phyloP scores from a whole-genome alignment of 2,797 vertebrate species.

The Hephaestus fuliginosus region DNA sequence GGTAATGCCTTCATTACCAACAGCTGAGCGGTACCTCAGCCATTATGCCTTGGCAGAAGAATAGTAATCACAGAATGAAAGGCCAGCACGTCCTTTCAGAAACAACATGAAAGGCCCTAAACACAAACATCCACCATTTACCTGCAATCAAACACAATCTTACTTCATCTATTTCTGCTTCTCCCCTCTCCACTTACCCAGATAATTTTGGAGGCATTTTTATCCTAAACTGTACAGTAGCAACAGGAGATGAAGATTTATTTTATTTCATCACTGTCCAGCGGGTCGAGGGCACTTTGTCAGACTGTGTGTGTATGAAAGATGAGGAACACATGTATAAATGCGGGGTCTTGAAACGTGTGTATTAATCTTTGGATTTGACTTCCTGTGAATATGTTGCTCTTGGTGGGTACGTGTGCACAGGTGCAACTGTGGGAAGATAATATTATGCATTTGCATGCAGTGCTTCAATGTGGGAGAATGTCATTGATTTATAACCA shows the following conservation, averaged over 20 bases:
- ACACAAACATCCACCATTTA: slow-evolving; percentile 75
- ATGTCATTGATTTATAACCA: slow-evolving; percentile 85
- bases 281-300: slow-evolving; percentile 41
- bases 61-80: slow-evolving; percentile 77
- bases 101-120: slow-evolving; percentile 67
- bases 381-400: slow-evolving; percentile 42
- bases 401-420: slow-evolving; percentile 17
- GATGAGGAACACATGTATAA: slow-evolving; percentile 23
- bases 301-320: slow-evolving; percentile 29
- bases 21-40: slow-evolving; percentile 63
- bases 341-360: slow-evolving; percentile 29
- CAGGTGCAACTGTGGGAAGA: slow-evolving; percentile 48
- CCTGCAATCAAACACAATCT: slow-evolving; percentile 82
- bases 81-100: slow-evolving; percentile 76
- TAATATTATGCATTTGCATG: slow-evolving; percentile 82
- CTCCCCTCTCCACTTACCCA: slow-evolving; percentile 62
- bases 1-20: slow-evolving; percentile 78
- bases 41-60: slow-evolving; percentile 70
- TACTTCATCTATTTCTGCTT: slow-evolving; percentile 71
- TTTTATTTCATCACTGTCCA: slow-evolving; percentile 66
- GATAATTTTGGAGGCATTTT: slow-evolving; percentile 69
- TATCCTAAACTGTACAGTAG: slow-evolving; percentile 55
- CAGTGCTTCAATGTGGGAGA: slow-evolving; percentile 70
- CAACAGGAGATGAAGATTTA: slow-evolving; percentile 63
- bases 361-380: slow-evolving; percentile 53